Percentiles rank a stretch among this genome's conserved stretches.
These are phyloP conservation scores for Diadema setosum DNA, from an alignment of 35 echinoderm and acorn worm species.

Conservation along the genomic window DNA sequence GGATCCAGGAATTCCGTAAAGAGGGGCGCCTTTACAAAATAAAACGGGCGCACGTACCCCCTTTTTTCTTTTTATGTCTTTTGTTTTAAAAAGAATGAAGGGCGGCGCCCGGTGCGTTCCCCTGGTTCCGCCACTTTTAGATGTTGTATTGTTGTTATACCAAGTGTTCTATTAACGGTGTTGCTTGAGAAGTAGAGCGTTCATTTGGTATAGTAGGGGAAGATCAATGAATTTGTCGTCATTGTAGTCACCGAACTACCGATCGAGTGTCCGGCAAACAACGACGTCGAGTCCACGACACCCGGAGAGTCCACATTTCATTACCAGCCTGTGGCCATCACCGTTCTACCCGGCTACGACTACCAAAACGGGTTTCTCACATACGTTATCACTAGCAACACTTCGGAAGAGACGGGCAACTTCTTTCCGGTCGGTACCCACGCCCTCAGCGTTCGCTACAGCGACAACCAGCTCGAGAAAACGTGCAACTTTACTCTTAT, in stretches of 20 bases:
- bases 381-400: not conserved
- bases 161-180: no score
- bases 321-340: not conserved
- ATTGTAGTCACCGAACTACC: not conserved
- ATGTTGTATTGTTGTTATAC: no score
- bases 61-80: no score
- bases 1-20: no score
- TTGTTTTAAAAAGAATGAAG: no score
- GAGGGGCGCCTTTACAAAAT: no score
- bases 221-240: no score
- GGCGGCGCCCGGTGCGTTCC: no score
- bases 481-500: not conserved
- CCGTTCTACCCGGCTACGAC: not conserved
- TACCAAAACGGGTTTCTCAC: not conserved
- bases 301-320: not conserved
- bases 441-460: not conserved
- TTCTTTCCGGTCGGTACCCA: not conserved
- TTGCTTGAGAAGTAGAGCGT: no score
- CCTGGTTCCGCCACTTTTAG: no score
- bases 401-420: not conserved
- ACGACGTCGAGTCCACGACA: not conserved
- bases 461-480: not conserved
- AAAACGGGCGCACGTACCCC: no score
- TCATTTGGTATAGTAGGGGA: no score
- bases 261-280: not conserved